Conservation (phyloP, 2,797 vertebrate species). For the Enteromius radiatus region DNA sequence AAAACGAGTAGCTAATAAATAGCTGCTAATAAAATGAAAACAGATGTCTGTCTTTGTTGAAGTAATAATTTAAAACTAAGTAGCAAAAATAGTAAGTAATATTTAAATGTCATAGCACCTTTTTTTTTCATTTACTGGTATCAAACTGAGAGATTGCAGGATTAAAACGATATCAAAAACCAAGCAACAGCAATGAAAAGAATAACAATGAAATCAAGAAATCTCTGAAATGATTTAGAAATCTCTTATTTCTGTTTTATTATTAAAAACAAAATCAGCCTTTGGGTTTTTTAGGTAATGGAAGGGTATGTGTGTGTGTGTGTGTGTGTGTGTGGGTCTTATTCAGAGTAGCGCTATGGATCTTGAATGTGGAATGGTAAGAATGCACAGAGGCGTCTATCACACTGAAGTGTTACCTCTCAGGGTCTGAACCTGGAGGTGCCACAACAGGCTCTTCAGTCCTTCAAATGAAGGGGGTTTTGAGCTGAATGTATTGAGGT, state of each 20-base stretch:
- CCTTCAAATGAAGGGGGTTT: conserved; percentile 17
- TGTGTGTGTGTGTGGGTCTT: neutral
- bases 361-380: conserved; percentile 39
- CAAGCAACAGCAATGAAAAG: neutral
- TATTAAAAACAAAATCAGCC: neutral
- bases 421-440: conserved; percentile 34
- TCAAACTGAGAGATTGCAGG: neutral
- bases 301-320: neutral
- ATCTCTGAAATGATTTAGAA: conserved; percentile 3
- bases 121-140: neutral
- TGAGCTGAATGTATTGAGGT: conserved; percentile 34
- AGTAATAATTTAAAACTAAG: neutral
- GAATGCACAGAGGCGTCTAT: conserved; percentile 44
- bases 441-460: conserved; percentile 46
- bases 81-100: neutral
- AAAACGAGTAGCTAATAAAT: conserved; percentile 5
- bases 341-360: neutral
- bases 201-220: neutral
- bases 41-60: neutral
- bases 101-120: neutral
- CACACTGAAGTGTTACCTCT: conserved; percentile 4
- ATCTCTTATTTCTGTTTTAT: neutral
- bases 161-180: neutral
- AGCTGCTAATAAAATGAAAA: neutral
- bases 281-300: neutral